phyloP scores from a whole-genome alignment of 2,113 vertebrate species.

The Mellivora capensis region DNA sequence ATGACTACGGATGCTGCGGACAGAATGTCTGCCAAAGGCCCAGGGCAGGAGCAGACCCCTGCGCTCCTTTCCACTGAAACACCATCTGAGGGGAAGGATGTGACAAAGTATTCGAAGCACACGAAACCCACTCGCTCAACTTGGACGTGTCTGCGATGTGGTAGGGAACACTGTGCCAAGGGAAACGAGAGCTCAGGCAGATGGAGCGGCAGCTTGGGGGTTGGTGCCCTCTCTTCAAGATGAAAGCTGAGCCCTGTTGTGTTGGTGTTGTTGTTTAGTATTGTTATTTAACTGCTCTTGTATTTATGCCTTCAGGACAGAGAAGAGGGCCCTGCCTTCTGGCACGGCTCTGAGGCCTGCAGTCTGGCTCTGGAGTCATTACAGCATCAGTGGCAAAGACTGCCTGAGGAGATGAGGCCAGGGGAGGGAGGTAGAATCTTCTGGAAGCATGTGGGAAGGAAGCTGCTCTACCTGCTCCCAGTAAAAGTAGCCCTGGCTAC shows the following conservation, averaged over 20 bases:
- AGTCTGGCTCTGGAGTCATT: neutral
- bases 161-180: neutral
- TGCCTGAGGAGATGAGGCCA: neutral
- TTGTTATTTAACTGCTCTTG: constrained; percentile 47
- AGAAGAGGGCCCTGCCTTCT: neutral
- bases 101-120: neutral
- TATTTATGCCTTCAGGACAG: constrained; percentile 5
- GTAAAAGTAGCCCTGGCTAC: neutral
- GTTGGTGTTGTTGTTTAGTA: neutral
- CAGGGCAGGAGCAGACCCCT: neutral
- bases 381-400: neutral
- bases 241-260: neutral
- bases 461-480: neutral
- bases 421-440: neutral
- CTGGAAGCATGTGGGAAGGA: neutral
- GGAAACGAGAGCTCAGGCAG: neutral
- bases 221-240: neutral
- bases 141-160: neutral
- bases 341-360: neutral
- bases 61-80: neutral
- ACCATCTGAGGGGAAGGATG: neutral
- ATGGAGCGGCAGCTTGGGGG: constrained; percentile 37
- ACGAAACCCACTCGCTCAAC: neutral
- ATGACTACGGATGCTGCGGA: neutral
- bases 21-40: neutral